Evolutionary conservation across 1,140 invertebrate species (phyloP), one percentile per base, ranked within the genome.

Genomic region (Caenorhabditis briggsae): DNA sequence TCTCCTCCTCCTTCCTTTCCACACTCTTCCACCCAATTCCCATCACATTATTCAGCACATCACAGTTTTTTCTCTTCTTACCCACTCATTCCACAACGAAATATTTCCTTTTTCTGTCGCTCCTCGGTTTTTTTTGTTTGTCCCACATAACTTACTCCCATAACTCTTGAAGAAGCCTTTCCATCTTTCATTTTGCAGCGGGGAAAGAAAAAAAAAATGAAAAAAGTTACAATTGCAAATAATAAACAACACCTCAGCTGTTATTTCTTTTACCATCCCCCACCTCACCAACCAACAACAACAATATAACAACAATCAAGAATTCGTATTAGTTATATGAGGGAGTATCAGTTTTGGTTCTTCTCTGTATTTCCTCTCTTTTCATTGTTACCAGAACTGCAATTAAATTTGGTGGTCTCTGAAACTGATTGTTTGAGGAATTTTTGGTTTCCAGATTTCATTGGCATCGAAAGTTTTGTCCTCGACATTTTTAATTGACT

Each of bases 31-130:
- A 8, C 43, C 46, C 12, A 50, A 46, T 78, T 78, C 70, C 70
- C 70, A 78, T 78, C 70, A 78, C 70, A 78, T 78, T 78, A 78
- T 78, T 78, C 70, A 78, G 70, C 70, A 78, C 70, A 78, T 78
- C 70, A 50, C 46, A 50, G 70, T 78, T 78, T 46, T 20, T 46
- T 9, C n/a, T 46, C 64, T 23, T 33, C 59, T 58, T 58, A 70
- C 20, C 46, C 70, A 23, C 46, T 53, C 70, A 78, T 78, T 50
- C 46, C 70, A 23, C 43, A 53, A 78, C 70, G 18, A 78, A 46
- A 50, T 53, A 53, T 25, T 50, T 78, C n/a, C 46, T n/a, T 78
- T 78, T 78, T 78, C 70, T 78, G 70, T 78, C 46, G 33, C 70
- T 78, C 33, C 33, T 33, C 33, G 33, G 33, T 33, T 33, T 33